A percentile compares a stretch with the other conserved stretches of the same genome.
These are phyloP conservation scores for Pimephales promelas DNA, from an alignment of 2,113 vertebrate genomes.

Conservation along the genomic window DNA sequence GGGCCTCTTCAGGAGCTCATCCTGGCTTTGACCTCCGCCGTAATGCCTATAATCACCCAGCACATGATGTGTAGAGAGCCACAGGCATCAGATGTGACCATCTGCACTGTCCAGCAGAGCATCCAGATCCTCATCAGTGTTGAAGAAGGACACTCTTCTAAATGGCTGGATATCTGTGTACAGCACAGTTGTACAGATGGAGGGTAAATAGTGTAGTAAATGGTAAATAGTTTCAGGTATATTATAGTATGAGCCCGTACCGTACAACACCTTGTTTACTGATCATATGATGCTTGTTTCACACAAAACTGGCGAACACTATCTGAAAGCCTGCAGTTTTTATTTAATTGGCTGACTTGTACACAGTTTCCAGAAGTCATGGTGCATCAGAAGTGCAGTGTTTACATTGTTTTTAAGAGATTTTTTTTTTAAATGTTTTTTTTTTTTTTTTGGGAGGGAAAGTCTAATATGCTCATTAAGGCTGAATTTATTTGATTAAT, in stretches of 20 bases:
- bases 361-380: neutral
- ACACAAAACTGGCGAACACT: neutral
- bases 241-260: neutral
- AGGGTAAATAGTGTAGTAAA: neutral
- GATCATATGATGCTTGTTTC: neutral
- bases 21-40: slow-evolving; percentile 44
- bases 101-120: slow-evolving; percentile 47
- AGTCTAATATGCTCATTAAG: neutral
- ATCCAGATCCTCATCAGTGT: slow-evolving; percentile 40
- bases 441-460: no score
- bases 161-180: neutral
- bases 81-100: slow-evolving; percentile 44
- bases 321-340: neutral
- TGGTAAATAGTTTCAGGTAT: neutral
- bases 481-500: neutral
- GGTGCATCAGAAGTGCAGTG: neutral
- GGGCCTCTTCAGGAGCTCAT: slow-evolving; percentile 31
- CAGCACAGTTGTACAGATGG: slow-evolving; percentile 33
- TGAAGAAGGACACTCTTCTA: neutral
- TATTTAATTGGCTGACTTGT: neutral
- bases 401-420: no score
- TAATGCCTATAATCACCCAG: slow-evolving; percentile 44
- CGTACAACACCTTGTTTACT: neutral
- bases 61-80: slow-evolving; percentile 43
- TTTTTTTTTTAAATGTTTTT: no score